A percentile compares a stretch with the other conserved stretches of the same genome.
phyloP scores from a whole-genome alignment of 2,113 vertebrate species.

The Cichladusa arquata region DNA sequence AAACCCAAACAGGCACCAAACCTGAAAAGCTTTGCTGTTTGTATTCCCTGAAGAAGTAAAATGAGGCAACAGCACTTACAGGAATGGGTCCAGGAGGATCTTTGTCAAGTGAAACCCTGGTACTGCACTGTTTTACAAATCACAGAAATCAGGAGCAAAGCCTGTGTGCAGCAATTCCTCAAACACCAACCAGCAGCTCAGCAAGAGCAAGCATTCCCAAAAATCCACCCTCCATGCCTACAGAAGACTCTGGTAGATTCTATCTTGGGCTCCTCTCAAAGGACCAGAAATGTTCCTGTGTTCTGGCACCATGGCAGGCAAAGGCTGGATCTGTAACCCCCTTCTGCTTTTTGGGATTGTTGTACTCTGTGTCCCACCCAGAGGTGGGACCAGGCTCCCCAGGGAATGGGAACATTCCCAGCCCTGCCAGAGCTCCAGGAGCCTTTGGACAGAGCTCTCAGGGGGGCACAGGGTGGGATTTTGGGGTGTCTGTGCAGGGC shows the following conservation, averaged over 20 bases:
- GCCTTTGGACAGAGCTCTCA: fast-evolving
- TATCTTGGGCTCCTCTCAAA: fast-evolving
- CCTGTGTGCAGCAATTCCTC: fast-evolving
- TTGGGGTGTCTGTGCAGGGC: neutral
- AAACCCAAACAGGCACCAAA: neutral
- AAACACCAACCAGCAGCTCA: neutral
- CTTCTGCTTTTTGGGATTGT: fast-evolving
- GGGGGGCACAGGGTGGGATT: neutral
- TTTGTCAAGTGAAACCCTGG: fast-evolving
- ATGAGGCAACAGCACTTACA: neutral
- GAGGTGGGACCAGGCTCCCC: neutral
- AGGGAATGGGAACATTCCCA: fast-evolving
- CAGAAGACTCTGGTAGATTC: fast-evolving
- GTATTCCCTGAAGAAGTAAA: neutral
- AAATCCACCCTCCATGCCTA: fast-evolving
- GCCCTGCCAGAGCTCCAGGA: neutral
- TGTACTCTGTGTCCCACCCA: neutral
- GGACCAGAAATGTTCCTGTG: neutral
- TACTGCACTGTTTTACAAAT: neutral
- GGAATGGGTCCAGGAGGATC: fast-evolving
- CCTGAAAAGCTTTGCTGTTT: neutral
- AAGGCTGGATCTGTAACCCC: neutral
- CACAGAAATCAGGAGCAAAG: neutral
- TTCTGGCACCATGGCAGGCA: fast-evolving
- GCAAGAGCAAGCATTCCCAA: neutral